These are phyloP conservation scores for Sminthopsis crassicaudata DNA, from an alignment of 2,113 vertebrate species.

Conservation along the genomic window DNA sequence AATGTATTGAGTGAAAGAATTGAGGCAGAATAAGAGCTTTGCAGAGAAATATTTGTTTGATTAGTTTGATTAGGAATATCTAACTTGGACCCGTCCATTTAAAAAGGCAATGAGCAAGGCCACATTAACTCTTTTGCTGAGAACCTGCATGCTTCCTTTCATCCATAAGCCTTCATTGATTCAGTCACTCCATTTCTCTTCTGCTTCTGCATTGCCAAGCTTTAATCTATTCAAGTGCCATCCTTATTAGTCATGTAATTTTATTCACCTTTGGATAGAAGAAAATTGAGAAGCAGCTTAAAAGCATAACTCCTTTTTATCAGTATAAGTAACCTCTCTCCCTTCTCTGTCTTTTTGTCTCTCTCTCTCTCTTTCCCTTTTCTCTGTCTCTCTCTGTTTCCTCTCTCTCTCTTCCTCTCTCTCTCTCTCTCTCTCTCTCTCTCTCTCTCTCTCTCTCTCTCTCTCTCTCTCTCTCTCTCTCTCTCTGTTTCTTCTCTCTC, in stretches of 20 bases:
- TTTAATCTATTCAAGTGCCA: not conserved
- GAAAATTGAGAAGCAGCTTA: not conserved
- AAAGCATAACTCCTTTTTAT: not conserved
- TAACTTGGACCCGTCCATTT: constrained; percentile 33
- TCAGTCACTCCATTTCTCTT: not conserved
- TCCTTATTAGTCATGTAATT: not conserved
- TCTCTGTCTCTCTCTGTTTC: no score
- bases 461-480: no score
- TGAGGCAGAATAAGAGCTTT: not conserved
- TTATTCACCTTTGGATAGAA: not conserved
- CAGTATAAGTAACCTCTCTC: not conserved
- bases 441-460: not conserved
- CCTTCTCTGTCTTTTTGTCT: no score
- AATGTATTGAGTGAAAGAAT: not conserved
- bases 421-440: constrained; percentile 23
- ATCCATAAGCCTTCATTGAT: not conserved
- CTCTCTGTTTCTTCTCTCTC: not conserved
- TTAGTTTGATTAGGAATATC: constrained; percentile 17
- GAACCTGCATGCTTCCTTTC: not conserved
- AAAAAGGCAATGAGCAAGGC: not conserved
- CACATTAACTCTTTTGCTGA: not conserved
- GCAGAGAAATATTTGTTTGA: not conserved
- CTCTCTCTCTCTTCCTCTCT: constrained; percentile 15
- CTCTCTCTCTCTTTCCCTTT: no score
- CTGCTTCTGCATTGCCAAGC: constrained; percentile 26